phyloP scores from a whole-genome alignment of 2,888 invertebrate genomes.

The Schizotus pectinicornis region DNA sequence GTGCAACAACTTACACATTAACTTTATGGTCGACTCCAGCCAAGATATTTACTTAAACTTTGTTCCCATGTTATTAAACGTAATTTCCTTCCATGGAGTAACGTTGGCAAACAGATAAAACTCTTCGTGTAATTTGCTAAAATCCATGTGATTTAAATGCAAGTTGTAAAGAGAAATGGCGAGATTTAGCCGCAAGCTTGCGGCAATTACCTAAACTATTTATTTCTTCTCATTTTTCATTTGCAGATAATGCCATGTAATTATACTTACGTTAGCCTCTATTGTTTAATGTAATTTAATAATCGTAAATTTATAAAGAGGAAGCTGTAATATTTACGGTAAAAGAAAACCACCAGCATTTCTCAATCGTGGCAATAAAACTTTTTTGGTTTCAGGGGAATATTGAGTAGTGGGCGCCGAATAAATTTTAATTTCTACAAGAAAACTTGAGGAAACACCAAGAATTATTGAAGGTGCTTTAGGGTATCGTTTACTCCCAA shows the following conservation, averaged over 20 bases:
- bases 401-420: too few relatives aligned
- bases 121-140: slow-evolving; percentile 28
- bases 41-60: slow-evolving; percentile 31
- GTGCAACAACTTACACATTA: slow-evolving; percentile 28
- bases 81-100: slow-evolving; percentile 24
- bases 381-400: too few relatives aligned
- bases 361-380: too few relatives aligned
- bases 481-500: slow-evolving; percentile 12
- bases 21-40: slow-evolving; percentile 22
- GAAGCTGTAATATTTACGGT: too few relatives aligned
- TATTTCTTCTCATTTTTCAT: too few relatives aligned
- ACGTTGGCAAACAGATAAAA: slow-evolving; percentile 29
- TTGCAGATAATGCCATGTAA: too few relatives aligned
- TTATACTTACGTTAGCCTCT: too few relatives aligned
- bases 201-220: too few relatives aligned
- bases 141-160: slow-evolving; percentile 20
- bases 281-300: too few relatives aligned
- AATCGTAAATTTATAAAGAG: too few relatives aligned
- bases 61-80: slow-evolving; percentile 29
- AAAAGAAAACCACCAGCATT: too few relatives aligned
- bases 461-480: slow-evolving; percentile 1
- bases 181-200: background rate
- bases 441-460: background rate
- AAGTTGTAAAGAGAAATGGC: slow-evolving; percentile 1
- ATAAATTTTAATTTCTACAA: too few relatives aligned